Evolutionary conservation across 2,888 invertebrate species (phyloP), one percentile per base, ranked within the genome.

Genomic region (Cantharis rustica): DNA sequence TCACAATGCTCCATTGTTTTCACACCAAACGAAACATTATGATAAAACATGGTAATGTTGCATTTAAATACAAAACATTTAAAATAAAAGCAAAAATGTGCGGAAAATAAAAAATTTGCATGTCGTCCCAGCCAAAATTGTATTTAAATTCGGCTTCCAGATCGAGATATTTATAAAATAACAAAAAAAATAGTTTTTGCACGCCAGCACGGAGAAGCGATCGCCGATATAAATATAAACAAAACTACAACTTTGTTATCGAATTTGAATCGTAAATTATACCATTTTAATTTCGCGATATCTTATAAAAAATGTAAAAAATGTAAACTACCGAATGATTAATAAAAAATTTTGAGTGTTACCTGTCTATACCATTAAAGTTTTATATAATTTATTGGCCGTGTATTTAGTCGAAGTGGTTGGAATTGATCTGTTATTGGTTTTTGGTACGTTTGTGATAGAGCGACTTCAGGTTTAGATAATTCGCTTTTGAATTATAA

Each of bases 81-180:
- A 75, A 71, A 73, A 77, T 75, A 79, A 76, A 75, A 75, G 79
- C 72, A 81, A 81, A 78, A 83, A 83, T 80, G 80, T 79, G 62
- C 79, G 77, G 81, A 85, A 47, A 47, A n/a, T 47, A n/a, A 47
- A 47, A n/a, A 47, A 47, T 86, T 85, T 85, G 81, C 86, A 86
- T 86, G 84, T 85, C n/a, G 47, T 47, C 47, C n/a, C 47, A 13
- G 84, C 87, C 86, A 86, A 87, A 86, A 86, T 83, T 82, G 84
- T 87, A 87, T 87, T 87, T 82, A 86, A 86, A 86, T 86, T 83
- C 83, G 78, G 80, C 78, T 81, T 82, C 20, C 17, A 84, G 83
- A 84, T 84, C 79, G 81, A 82, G 84, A 84, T 83, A 79, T 79
- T 81, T 80, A 80, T 69, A 69, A 77, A 75, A 73, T 80, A 82